Base-by-base conservation (phyloP, 2,113 vertebrate genomes). In the Lipotes vexillifer region DNA sequence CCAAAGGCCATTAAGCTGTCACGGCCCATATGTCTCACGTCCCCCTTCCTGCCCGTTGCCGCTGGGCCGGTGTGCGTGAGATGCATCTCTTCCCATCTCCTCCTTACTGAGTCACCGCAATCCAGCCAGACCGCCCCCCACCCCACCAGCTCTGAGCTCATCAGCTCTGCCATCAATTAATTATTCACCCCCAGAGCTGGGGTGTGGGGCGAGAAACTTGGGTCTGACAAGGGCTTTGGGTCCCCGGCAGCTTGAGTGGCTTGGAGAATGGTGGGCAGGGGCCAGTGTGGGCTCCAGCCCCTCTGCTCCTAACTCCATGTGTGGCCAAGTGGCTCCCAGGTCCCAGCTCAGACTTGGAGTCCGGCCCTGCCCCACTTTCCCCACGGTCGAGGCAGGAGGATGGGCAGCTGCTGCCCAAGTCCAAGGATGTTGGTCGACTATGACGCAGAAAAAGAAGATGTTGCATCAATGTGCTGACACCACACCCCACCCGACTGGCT, bases 71-170 rank as follows among this genome's bases (percentile, higher is more conserved):
- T 4, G 82, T 33, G 41, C 4, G 15, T 3, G 41, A 41, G 61
- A 46, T 0, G 10, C 69, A 31, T n/a, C 83, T 25, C 75, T 74
- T 61, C 75, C 93, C 1, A 0, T 13, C 83, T 61, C 68, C 38
- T 46, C 71, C 46, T 52, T 33, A 71, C 65, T 33, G 85, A 96
- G 98, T 97, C 95, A 90, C 52, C 8, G 38, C 96, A 27, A 11
- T 13, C 95, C 77, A 84, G 97, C 98, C 98, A 96, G 97, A 91
- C 88, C 3, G 13, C 38, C 89, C 84, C 25, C 1, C 0, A 46
- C 5, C 0, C 0, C 9, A 8, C 97, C 95, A 55, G 97, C 98
- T 97, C 98, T 96, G 96, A 94, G 97, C 96, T 98, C 97, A 94
- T 93, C 80, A 57, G 90, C 98, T 93, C 97, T 95, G 91, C 97